A percentile compares a stretch with the other conserved stretches of the same genome.
Conservation (phyloP, 2,113 vertebrate species). For the Megalops atlanticus region DNA sequence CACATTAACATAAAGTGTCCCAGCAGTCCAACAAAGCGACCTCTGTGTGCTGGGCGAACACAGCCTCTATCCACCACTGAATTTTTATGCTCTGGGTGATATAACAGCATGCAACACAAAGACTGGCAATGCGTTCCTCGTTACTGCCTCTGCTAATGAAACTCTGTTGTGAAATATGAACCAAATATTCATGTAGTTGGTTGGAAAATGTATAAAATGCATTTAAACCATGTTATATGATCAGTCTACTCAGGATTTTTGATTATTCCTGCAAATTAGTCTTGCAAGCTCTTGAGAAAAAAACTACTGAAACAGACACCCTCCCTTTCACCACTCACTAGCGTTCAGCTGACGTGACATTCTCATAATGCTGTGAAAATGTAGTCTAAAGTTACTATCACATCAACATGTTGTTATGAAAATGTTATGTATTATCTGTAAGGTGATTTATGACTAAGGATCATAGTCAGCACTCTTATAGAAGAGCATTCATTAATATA, state of each 20-base stretch:
- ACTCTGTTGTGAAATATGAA: not conserved
- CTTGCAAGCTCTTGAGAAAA: not conserved
- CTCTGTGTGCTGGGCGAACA: conserved; percentile 38
- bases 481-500: not conserved
- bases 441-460: not conserved
- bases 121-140: not conserved
- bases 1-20: conserved; percentile 37
- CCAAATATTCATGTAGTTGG: not conserved
- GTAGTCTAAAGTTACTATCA: not conserved
- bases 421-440: not conserved
- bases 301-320: not conserved
- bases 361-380: not conserved
- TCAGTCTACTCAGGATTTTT: not conserved
- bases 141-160: too few relatives aligned
- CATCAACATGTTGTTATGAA: not conserved
- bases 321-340: not conserved
- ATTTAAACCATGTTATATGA: not conserved
- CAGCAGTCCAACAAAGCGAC: conserved; percentile 27
- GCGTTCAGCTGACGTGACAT: not conserved
- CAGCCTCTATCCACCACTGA: conserved; percentile 28
- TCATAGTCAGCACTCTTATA: too few relatives aligned
- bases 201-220: not conserved
- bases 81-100: not conserved
- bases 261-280: not conserved
- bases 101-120: conserved; percentile 20